phyloP scores from a whole-genome alignment of 1,140 invertebrate species.

The Brachionus asplanchnoidis region DNA sequence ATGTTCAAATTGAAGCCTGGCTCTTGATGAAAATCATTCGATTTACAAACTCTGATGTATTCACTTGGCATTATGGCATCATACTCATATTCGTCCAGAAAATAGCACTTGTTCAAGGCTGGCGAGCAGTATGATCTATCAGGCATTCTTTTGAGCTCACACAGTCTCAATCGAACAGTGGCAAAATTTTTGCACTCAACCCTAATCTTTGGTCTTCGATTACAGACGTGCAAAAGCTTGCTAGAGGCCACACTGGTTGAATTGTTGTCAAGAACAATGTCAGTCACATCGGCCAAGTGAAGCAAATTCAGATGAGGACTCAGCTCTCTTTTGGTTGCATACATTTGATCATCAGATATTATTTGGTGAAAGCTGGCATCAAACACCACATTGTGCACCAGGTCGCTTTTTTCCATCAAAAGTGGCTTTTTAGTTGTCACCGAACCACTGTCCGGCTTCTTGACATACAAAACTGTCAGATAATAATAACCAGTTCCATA shows the following conservation, averaged over 20 bases:
- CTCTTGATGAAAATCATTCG: neutral
- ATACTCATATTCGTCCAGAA: constrained; percentile 28
- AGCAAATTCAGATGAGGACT: neutral
- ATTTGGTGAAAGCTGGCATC: neutral
- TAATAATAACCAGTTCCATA: constrained; percentile 38
- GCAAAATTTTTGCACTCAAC: constrained; percentile 1
- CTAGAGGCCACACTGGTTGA: neutral
- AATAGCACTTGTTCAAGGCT: neutral
- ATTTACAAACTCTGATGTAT: constrained; percentile 33
- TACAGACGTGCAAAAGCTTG: constrained; percentile 4
- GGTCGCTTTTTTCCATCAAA: neutral
- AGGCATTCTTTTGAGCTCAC: neutral
- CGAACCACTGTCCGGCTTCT: neutral
- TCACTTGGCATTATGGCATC: neutral
- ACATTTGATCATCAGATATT: neutral
- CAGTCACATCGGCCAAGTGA: neutral
- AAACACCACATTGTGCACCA: neutral
- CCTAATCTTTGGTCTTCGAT: constrained; percentile 31
- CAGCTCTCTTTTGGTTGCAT: neutral
- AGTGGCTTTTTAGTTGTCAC: neutral
- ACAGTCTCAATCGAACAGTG: neutral
- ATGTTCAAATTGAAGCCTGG: neutral
- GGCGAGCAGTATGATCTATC: constrained; percentile 4
- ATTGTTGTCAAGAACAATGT: constrained; percentile 5
- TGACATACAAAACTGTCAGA: constrained; percentile 10